Conservation (phyloP, 2,113 vertebrate genomes). For the Lepus timidus region DNA sequence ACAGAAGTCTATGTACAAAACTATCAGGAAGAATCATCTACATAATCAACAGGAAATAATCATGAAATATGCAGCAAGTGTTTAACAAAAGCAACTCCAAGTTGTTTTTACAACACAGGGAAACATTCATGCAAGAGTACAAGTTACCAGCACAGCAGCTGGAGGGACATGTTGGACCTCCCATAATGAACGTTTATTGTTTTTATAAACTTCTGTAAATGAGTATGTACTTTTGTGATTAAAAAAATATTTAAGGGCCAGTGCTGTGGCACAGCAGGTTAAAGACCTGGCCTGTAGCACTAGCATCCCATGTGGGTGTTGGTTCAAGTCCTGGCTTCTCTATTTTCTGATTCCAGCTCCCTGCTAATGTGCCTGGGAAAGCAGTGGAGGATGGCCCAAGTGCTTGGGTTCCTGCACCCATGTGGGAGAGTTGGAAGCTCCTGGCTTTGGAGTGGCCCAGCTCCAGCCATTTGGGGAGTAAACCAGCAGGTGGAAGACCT, state of each 20-base stretch:
- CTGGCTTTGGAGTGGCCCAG: no score
- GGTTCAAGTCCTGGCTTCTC: no score
- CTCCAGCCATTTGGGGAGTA: no score
- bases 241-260: neutral
- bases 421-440: no score
- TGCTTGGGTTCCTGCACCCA: no score
- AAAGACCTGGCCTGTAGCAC: no score
- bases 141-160: neutral
- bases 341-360: no score
- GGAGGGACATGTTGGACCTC: neutral
- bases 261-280: no score
- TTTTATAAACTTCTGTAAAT: slow-evolving; percentile 21
- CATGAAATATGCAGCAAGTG: neutral
- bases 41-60: neutral
- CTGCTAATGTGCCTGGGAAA: no score
- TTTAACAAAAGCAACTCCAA: neutral
- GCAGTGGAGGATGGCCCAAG: no score
- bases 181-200: neutral
- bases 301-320: no score
- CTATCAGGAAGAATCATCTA: neutral
- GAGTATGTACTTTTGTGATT: neutral
- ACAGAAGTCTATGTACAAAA: neutral
- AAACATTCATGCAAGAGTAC: neutral
- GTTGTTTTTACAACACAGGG: neutral
- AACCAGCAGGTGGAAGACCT: no score